Percentiles rank a stretch among this genome's conserved stretches.
Evolutionary conservation across 30 jellyfish, hydroid and myxozoan genomes (phyloP).

Genomic region (Aurelia coerulea): DNA sequence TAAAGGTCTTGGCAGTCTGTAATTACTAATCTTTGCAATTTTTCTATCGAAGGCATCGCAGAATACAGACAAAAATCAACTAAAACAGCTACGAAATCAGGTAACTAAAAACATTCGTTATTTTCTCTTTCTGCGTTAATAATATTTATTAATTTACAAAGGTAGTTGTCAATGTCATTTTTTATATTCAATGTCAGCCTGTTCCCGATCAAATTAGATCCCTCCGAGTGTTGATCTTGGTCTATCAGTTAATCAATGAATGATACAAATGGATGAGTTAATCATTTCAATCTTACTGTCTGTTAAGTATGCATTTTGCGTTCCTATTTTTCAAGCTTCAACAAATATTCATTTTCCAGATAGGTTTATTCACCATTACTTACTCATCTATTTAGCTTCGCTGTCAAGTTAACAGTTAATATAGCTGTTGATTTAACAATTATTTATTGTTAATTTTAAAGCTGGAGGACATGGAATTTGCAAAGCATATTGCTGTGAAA

Average conservation of each 20-base stretch:
- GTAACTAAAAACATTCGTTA: constrained; percentile 13
- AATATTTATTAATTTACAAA: not conserved
- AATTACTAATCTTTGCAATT: not conserved
- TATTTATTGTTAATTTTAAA: not conserved
- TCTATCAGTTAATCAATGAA: too few relatives aligned
- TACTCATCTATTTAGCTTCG: not conserved
- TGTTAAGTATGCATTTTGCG: too few relatives aligned
- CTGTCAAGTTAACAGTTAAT: not conserved
- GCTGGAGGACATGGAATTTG: constrained; percentile 94
- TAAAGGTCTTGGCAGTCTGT: not conserved
- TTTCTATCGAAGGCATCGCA: constrained; percentile 50
- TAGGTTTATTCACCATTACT: too few relatives aligned
- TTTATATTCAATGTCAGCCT: not conserved
- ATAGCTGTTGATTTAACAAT: not conserved
- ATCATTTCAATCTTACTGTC: too few relatives aligned
- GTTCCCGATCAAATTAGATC: too few relatives aligned
- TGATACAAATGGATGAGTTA: too few relatives aligned
- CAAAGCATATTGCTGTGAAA: constrained; percentile 92
- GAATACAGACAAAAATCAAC: constrained; percentile 67
- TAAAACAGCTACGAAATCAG: constrained; percentile 89
- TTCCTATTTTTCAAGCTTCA: too few relatives aligned
- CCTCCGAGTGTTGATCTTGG: too few relatives aligned
- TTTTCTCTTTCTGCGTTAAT: not conserved
- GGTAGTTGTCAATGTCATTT: not conserved
- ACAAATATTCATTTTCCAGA: too few relatives aligned